Evolutionary conservation across 2,888 invertebrate genomes (phyloP).

Genomic region (Trissolcus brochymenae): DNA sequence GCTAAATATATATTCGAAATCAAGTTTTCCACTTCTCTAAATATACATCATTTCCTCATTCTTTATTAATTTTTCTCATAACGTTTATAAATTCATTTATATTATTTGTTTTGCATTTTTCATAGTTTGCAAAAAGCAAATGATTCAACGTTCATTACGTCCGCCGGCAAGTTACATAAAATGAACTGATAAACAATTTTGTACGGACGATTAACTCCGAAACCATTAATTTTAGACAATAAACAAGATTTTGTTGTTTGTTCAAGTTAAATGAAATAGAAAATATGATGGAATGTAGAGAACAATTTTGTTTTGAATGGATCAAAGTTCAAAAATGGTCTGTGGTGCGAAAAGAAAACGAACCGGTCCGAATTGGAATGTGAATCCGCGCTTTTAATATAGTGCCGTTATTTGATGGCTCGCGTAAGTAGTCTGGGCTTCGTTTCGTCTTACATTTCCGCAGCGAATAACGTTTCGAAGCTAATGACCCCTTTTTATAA

Average conservation of each 20-base stretch:
- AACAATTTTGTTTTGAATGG: not conserved
- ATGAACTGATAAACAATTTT: conserved; percentile 1
- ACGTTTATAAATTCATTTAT: too few species aligned
- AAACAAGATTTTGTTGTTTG: not conserved
- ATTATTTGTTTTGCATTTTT: conserved; percentile 2
- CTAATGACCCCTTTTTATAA: conserved; percentile 56
- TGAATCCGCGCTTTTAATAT: conserved; percentile 27
- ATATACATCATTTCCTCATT: conserved; percentile 3
- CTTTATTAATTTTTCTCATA: conserved; percentile 1
- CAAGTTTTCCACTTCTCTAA: conserved; percentile 8
- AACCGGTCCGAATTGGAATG: conserved; percentile 21
- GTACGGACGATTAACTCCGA: conserved; percentile 4
- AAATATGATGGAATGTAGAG: too few species aligned
- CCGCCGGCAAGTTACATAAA: conserved; percentile 2
- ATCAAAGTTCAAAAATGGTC: conserved; percentile 1
- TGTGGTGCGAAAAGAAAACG: not conserved
- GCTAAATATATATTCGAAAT: too few species aligned
- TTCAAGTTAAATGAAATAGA: not conserved
- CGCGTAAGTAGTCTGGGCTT: conserved; percentile 34
- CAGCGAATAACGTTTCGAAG: conserved; percentile 45
- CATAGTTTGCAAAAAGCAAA: not conserved
- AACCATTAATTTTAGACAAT: not conserved
- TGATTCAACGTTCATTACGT: too few species aligned
- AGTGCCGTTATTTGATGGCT: conserved; percentile 37
- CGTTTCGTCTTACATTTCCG: conserved; percentile 52